Evolutionary conservation across 2,113 vertebrate genomes (phyloP).

Genomic region (Baryphthengus martii): DNA sequence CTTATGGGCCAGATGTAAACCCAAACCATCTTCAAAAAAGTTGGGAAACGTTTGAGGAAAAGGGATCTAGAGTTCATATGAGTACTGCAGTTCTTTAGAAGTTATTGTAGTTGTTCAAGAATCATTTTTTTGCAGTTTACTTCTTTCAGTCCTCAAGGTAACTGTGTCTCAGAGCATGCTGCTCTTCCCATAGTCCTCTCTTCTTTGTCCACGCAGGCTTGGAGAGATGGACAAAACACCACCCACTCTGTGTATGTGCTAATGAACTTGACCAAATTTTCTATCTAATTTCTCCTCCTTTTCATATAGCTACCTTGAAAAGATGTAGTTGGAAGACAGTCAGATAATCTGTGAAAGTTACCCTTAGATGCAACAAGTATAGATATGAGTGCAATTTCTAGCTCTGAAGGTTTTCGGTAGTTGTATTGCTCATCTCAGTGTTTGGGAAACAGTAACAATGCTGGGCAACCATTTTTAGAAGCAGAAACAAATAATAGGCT

Average conservation of each 20-base stretch:
- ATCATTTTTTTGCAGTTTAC: not conserved
- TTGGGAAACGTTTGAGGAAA: not conserved
- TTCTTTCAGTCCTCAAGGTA: not conserved
- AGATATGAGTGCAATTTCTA: not conserved
- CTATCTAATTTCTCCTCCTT: rapidly evolving
- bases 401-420: not conserved
- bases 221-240: not conserved
- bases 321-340: not conserved
- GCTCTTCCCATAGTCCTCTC: not conserved
- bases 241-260: not conserved
- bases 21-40: not conserved
- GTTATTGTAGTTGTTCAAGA: not conserved
- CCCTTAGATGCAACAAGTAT: not conserved
- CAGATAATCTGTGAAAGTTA: not conserved
- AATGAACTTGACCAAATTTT: not conserved
- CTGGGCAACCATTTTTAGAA: not conserved
- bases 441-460: not conserved
- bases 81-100: not conserved
- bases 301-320: not conserved
- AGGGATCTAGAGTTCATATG: not conserved
- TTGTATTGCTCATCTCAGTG: not conserved
- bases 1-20: not conserved
- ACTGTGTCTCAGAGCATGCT: not conserved
- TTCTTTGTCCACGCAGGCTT: rapidly evolving
- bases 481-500: not conserved